Conservation (phyloP, 2,113 vertebrate species). For the Alligator sinensis region DNA sequence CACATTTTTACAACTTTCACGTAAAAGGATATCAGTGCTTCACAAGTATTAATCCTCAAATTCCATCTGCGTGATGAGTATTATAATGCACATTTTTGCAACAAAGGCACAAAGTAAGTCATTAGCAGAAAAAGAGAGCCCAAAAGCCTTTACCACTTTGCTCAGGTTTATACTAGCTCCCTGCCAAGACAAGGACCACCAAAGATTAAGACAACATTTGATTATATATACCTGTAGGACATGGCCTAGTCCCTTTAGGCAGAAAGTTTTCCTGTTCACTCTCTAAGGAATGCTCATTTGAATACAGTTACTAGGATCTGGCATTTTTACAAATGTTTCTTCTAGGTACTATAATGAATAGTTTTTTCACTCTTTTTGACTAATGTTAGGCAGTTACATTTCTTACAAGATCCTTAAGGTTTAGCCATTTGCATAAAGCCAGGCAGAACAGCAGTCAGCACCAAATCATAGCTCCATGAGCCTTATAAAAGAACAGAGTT, state of each 20-base stretch:
- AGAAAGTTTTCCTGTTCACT: neutral
- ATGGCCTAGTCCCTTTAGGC: no score
- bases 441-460: neutral
- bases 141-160: neutral
- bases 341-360: neutral
- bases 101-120: neutral
- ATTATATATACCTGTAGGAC: no score
- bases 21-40: neutral
- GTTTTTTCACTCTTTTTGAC: neutral
- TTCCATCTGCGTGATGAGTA: rapidly evolving
- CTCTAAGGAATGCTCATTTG: neutral
- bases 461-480: neutral
- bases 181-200: no score
- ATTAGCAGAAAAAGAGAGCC: neutral
- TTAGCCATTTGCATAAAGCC: neutral
- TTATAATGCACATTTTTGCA: neutral
- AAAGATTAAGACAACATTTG: neutral
- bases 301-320: neutral
- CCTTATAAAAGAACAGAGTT: neutral
- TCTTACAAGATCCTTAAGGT: neutral
- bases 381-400: neutral
- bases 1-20: neutral
- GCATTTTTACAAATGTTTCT: neutral
- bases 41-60: neutral
- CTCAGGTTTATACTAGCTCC: no score